Evolutionary conservation across 2,797 vertebrate genomes (phyloP), one percentile per base, ranked within the genome.

Genomic region (Danio albolineatus): DNA sequence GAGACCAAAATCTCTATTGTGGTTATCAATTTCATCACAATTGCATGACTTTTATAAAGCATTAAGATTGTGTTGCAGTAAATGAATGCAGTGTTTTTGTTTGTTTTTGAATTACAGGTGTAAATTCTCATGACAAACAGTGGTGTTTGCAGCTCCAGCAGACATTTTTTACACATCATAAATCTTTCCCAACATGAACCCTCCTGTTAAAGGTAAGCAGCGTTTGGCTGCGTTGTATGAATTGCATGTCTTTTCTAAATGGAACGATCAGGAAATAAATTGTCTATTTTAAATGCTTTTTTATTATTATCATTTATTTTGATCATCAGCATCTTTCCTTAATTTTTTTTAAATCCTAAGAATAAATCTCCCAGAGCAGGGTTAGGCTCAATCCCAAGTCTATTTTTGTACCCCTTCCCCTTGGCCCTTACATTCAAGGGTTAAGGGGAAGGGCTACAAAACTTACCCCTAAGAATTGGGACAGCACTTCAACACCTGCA

Each of bases 61-160:
- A 36, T 0, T 44, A 46, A 21, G 17, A 12, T n/a, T 39, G 19
- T 13, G 4, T 44, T 44, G n/a, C 41, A 12, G 17, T 56, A 1
- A 21, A 12, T 21, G 12, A 56, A 56, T 21, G 19, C 6, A 7
- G 21, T 66, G 64, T 67, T n/a, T 67, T 67, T n/a, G n/a, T n/a
- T 67, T 13, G n/a, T n/a, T n/a, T n/a, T n/a, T 67, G 13, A 36
- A 67, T 9, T 48, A 36, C 44, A 66, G 19, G 7, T 66, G 64
- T 66, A 17, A 28, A 28, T 65, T 46, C 43, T 9, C 10, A 46
- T 46, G 43, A 12, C 17, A 46, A 28, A 28, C 43, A 7, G 2
- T 6, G 5, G 4, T 67, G 36, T 10, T 16, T 67, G 62, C 38
- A 62, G 16, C 14, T 66, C 41, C 1, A 16, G 19, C 46, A 14